Evolutionary conservation across 1,140 invertebrate species (phyloP).

Genomic region (Sminthurides bifidus): DNA sequence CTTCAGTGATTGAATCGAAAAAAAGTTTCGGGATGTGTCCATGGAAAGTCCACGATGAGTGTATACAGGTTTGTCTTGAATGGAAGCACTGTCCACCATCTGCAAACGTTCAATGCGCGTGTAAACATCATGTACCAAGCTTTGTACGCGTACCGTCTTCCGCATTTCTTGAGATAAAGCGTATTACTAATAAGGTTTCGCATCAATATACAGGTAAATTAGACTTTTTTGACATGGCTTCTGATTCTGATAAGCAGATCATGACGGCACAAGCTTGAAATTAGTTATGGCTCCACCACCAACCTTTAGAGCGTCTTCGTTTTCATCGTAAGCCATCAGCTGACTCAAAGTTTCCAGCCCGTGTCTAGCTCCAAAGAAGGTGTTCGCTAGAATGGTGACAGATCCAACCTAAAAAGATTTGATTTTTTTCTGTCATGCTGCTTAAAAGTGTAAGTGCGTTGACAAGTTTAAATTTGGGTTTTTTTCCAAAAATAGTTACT

Average conservation of each 20-base stretch:
- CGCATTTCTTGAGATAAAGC: background rate
- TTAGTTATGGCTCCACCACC: too few species aligned
- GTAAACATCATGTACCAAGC: background rate
- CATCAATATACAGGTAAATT: background rate
- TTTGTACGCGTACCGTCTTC: background rate
- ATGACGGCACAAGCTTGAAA: too few species aligned
- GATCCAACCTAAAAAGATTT: conserved; percentile 34
- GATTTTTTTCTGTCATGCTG: background rate
- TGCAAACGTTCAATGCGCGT: conserved; percentile 33
- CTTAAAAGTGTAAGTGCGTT: background rate
- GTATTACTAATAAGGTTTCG: too few species aligned
- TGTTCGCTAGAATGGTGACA: conserved; percentile 48
- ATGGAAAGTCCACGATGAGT: conserved; percentile 61
- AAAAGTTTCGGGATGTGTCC: conserved; percentile 65
- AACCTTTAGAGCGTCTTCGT: conserved; percentile 12
- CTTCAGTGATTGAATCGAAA: conserved; percentile 53
- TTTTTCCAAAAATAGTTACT: background rate
- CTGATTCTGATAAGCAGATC: too few species aligned
- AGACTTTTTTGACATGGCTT: background rate
- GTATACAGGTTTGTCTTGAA: conserved; percentile 57
- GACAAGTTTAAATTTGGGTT: background rate
- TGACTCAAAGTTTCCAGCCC: conserved; percentile 64
- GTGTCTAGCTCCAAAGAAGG: conserved; percentile 61
- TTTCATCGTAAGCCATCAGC: conserved; percentile 42
- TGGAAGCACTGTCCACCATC: conserved; percentile 47